Evolutionary conservation across 2,888 invertebrate genomes (phyloP), one percentile per base, ranked within the genome.

Genomic region (Mimachlamys varia): DNA sequence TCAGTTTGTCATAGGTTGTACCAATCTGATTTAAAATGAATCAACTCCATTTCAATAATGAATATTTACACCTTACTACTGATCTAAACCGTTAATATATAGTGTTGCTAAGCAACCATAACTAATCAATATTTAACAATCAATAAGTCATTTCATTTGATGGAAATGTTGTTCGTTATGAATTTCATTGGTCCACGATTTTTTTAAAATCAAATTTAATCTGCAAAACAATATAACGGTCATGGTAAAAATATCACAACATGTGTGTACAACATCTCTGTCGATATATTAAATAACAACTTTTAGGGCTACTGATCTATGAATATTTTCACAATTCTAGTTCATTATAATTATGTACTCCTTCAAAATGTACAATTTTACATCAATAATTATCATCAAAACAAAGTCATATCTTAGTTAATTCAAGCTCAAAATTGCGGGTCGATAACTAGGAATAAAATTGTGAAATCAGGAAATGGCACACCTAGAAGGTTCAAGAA

Each of bases 221-320:
- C 76, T 76, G 76, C 76, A 76, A 27, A 76, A 76, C 76, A 76
- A 27, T 13, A 76, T 76, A 76, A 76, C 76, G 33, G 76, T 76
- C 76, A 76, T 76, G 76, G 76, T 76, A 76, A 76, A 76, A 76
- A 76, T 76, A 76, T 76, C 76, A 76, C 76, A 76, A 76, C 27
- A 33, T 27, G n/a, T 62, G 62, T 62, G 27, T n/a, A 62, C n/a
- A 62, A n/a, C 10, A 12, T 62, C 22, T n/a, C 2, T 44, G 44
- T 22, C 15, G 62, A 62, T 62, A 62, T 62, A 22, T 7, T 62
- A 62, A 22, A 76, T 76, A 76, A 76, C 76, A 76, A 76, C 27
- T 0, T 76, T 10, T 0, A 33, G 12, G 12, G 7, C 76, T 7
- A 27, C 76, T 76, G 33, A 0, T 76, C 27, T 76, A 33, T 76